Base-by-base conservation (phyloP, 2,113 vertebrate species). In the Hymenochirus boettgeri region DNA sequence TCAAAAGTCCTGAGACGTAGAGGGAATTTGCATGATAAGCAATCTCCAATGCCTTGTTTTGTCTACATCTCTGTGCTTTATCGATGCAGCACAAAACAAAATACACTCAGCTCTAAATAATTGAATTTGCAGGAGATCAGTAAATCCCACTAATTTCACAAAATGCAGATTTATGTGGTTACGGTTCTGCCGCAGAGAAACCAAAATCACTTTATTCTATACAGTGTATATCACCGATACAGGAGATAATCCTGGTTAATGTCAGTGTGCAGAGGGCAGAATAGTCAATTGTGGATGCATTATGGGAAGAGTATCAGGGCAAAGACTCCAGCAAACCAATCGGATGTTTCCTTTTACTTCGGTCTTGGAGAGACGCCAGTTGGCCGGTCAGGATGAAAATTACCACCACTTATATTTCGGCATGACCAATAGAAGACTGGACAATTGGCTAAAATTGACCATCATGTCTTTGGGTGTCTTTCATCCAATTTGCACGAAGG, bases 61-160 rank as follows among this genome's bases (percentile, higher is more conserved):
- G 39, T 15, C 39, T 42, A 42, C n/a, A 42, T 42, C n/a, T 42
- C 39, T 42, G 15, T 42, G 17, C 11, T 42, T n/a, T 42, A n/a
- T 42, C 13, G 13, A 15, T 15, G 39, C 17, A 5, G 13, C 39
- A 15, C 39, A 42, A 42, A 42, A 12, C 6, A 42, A 12, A 11
- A 9, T 35, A 13, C 31, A 11, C 33, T 12, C 33, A 35, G 7
- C 10, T 12, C n/a, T n/a, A n/a, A n/a, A 15, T 42, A 42, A 42
- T 42, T 42, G 39, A 42, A 42, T 42, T 42, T 42, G 39, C 39
- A n/a, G 39, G 13, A 42, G 39, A 42, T 15, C 39, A 42, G 11
- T 42, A 42, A 42, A 42, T 42, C 39, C 39, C 39, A 42, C 39
- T 17, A 42, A 42, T 15, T 42, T 42, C 39, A 42, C 39, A 42